Conservation (phyloP, 2,113 vertebrate species). For the Turdus rufiventris region DNA sequence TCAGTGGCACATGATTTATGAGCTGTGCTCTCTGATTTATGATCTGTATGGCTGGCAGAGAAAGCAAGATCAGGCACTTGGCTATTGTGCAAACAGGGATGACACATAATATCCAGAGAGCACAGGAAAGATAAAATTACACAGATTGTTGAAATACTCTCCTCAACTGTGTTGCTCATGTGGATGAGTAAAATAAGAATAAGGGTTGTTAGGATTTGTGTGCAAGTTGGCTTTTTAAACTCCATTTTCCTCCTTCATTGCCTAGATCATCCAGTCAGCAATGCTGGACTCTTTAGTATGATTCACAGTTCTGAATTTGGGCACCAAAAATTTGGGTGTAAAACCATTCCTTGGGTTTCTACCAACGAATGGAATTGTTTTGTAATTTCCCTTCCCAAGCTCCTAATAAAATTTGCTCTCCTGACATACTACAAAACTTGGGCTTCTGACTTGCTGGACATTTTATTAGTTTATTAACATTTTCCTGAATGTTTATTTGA, state of each 20-base stretch:
- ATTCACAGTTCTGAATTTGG: background rate
- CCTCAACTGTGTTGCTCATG: constrained; percentile 13
- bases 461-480: background rate
- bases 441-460: background rate
- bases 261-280: background rate
- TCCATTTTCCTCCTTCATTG: background rate
- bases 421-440: background rate
- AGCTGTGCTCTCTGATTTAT: constrained; percentile 14
- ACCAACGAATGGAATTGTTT: background rate
- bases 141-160: constrained; percentile 53
- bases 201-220: background rate
- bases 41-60: constrained; percentile 12
- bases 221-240: background rate
- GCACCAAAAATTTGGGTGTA: background rate
- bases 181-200: constrained; percentile 37
- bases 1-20: constrained; percentile 11
- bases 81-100: constrained; percentile 47
- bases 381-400: background rate
- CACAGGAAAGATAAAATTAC: constrained; percentile 64
- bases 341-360: background rate
- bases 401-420: background rate
- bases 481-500: background rate
- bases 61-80: constrained; percentile 31
- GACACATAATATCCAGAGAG: constrained; percentile 49
- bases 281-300: background rate